Conservation (phyloP, 30 jellyfish, hydroid and myxozoan genomes). For the Euphysa ruthae region DNA sequence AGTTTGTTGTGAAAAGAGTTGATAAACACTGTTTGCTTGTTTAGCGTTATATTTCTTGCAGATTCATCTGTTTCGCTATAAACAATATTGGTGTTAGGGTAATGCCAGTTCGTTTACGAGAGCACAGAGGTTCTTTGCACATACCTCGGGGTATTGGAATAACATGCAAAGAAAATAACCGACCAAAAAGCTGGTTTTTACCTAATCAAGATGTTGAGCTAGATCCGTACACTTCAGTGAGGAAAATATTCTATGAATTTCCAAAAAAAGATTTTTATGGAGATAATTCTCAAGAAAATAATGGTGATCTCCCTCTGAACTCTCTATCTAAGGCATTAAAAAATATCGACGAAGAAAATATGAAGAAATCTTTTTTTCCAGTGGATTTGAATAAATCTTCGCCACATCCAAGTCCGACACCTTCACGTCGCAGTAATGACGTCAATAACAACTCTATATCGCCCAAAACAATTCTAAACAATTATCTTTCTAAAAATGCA, state of each 20-base stretch:
- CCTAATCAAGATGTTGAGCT: slow-evolving; percentile 7
- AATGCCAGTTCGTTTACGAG: slow-evolving; percentile 29
- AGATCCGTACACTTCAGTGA: slow-evolving; percentile 35
- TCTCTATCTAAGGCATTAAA: not conserved
- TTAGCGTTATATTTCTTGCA: no score
- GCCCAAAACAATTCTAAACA: not conserved
- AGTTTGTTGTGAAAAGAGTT: no score
- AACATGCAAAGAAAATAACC: not conserved
- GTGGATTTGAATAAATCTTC: not conserved
- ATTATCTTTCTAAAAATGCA: not conserved
- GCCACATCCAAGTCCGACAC: slow-evolving; percentile 7
- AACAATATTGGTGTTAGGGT: no score
- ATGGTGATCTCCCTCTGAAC: not conserved
- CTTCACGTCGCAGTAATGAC: slow-evolving; percentile 15
- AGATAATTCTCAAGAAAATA: not conserved
- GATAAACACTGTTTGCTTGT: no score
- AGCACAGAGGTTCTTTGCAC: slow-evolving; percentile 18
- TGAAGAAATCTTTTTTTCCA: not conserved
- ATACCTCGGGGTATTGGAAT: not conserved
- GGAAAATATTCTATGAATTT: slow-evolving; percentile 28
- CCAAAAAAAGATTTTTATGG: slow-evolving; percentile 27
- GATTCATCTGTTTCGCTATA: no score
- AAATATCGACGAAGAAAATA: slow-evolving; percentile 2
- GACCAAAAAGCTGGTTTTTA: slow-evolving; percentile 31
- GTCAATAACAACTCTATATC: not conserved